Evolutionary conservation across 1,140 invertebrate genomes (phyloP).

Genomic region (Phortica variegata): DNA sequence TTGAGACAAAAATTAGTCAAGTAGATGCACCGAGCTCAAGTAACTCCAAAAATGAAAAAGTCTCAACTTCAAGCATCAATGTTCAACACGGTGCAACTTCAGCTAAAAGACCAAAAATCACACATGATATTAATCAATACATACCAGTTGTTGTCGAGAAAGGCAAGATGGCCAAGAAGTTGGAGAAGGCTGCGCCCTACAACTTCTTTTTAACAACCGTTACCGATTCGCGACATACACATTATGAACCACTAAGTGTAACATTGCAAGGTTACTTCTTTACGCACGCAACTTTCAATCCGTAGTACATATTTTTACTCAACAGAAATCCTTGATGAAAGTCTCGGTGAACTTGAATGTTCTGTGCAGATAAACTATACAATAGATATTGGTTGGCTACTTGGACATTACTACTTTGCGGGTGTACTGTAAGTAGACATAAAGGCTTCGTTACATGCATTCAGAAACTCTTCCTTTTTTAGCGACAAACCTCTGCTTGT

Average conservation of each 20-base stretch:
- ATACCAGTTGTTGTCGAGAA: conserved; percentile 60
- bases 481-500: conserved; percentile 73
- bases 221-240: neutral
- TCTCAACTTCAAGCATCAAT: too few relatives aligned
- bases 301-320: neutral
- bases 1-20: conserved; percentile 14
- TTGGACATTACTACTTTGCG: conserved; percentile 61
- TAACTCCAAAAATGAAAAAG: conserved; percentile 48
- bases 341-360: conserved; percentile 68
- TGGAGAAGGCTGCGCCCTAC: conserved; percentile 70
- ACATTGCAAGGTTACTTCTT: conserved; percentile 57
- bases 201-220: conserved; percentile 75
- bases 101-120: conserved; percentile 35
- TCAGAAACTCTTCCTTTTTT: conserved; percentile 45
- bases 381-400: conserved; percentile 80
- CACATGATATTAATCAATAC: conserved; percentile 55
- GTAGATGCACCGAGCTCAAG: too few relatives aligned
- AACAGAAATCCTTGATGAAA: conserved; percentile 70
- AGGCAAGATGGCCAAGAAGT: conserved; percentile 67
- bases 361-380: conserved; percentile 87
- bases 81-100: too few relatives aligned
- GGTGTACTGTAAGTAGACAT: conserved; percentile 63
- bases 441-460: neutral
- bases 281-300: too few relatives aligned
- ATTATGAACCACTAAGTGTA: conserved; percentile 5